These are phyloP conservation scores for Hofmannophila pseudospretella DNA, from an alignment of 2,888 invertebrate species.

Conservation along the genomic window DNA sequence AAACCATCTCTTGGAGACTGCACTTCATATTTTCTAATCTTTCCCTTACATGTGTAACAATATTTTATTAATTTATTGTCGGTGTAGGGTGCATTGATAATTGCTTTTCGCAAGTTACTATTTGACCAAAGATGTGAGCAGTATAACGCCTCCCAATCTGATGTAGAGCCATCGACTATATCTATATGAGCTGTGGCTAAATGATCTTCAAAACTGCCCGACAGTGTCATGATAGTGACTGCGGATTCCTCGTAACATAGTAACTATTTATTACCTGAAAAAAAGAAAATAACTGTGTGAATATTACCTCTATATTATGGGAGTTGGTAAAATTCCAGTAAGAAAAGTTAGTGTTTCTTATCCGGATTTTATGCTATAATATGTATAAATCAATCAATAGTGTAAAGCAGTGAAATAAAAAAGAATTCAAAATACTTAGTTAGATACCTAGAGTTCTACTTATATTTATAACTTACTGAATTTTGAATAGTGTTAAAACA, in stretches of 20 bases:
- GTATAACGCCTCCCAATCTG: constrained; percentile 56
- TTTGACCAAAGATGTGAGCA: constrained; percentile 65
- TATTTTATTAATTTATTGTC: constrained; percentile 51
- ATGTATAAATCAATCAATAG: too few species aligned
- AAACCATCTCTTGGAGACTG: constrained; percentile 43
- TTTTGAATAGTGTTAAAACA: too few species aligned
- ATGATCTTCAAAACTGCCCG: constrained; percentile 38
- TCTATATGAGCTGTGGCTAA: constrained; percentile 30
- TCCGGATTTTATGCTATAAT: too few species aligned
- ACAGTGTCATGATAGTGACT: constrained; percentile 48
- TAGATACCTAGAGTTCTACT: too few species aligned
- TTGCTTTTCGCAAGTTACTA: constrained; percentile 48
- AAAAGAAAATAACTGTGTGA: constrained; percentile 12
- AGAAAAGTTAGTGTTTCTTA: too few species aligned
- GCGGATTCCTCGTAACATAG: constrained; percentile 18
- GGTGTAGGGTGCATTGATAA: constrained; percentile 40
- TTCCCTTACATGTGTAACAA: constrained; percentile 64
- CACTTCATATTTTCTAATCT: constrained; percentile 67
- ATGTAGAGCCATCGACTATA: constrained; percentile 37
- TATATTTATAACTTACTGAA: too few species aligned
- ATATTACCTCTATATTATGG: too few species aligned
- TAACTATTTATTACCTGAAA: constrained; percentile 29
- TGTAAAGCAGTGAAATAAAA: too few species aligned
- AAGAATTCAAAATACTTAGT: too few species aligned
- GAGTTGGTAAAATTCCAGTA: too few species aligned